Percentiles rank a stretch among this genome's conserved stretches.
Evolutionary conservation across 1,140 invertebrate genomes (phyloP).

Genomic region (Thaumatotibia leucotreta): DNA sequence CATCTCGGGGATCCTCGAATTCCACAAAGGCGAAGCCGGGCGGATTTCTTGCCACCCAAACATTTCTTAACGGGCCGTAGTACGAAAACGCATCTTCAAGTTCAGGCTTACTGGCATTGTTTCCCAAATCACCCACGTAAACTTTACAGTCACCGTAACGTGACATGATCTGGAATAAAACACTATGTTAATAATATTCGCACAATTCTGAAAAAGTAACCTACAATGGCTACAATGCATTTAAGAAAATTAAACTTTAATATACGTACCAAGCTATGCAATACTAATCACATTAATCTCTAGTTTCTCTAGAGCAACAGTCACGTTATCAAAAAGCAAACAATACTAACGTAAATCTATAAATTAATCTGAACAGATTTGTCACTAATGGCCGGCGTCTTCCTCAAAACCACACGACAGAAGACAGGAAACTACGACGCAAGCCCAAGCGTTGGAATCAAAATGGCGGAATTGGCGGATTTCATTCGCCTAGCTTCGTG

Average conservation of each 20-base stretch:
- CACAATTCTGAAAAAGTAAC: background rate
- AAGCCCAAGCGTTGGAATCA: background rate
- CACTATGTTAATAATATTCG: constrained; percentile 16
- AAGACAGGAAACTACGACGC: background rate
- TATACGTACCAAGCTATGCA: background rate
- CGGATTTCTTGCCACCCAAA: constrained; percentile 96
- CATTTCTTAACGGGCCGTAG: constrained; percentile 94
- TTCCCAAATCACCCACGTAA: constrained; percentile 96
- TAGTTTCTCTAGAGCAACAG: background rate
- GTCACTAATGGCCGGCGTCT: background rate
- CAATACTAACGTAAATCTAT: background rate
- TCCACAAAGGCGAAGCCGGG: constrained; percentile 97
- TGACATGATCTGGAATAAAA: constrained; percentile 78
- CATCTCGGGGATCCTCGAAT: constrained; percentile 93
- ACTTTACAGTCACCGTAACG: constrained; percentile 94
- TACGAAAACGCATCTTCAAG: constrained; percentile 96
- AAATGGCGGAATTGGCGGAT: constrained; percentile 13
- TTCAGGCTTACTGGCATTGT: constrained; percentile 92
- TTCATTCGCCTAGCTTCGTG: too few species aligned
- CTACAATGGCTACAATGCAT: background rate
- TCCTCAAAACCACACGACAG: background rate
- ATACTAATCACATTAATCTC: background rate
- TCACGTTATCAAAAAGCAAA: background rate
- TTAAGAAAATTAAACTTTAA: background rate
- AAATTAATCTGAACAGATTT: background rate